Percentiles rank a stretch among this genome's conserved stretches.
These are phyloP conservation scores for Flexamia atlantica DNA, from an alignment of 2,888 invertebrate genomes.

Conservation along the genomic window DNA sequence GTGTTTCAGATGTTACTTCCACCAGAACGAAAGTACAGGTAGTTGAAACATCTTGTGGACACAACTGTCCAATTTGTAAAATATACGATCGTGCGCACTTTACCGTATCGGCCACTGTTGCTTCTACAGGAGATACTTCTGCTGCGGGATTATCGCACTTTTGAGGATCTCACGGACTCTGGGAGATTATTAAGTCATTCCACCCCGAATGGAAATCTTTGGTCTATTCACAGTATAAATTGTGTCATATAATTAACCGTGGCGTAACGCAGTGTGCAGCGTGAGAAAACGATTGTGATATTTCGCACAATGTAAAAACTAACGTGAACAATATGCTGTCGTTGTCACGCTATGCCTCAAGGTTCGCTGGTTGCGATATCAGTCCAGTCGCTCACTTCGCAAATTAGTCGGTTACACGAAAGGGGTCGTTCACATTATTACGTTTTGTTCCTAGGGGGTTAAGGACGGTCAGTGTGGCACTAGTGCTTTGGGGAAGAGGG, in stretches of 20 bases:
- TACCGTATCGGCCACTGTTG: neutral
- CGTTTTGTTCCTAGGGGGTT: too few species aligned
- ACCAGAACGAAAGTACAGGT: neutral
- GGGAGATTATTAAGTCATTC: neutral
- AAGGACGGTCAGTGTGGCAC: too few species aligned
- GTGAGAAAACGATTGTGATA: constrained; percentile 4
- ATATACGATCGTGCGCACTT: neutral
- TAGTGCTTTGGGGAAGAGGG: too few species aligned
- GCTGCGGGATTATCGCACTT: neutral
- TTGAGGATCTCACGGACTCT: neutral
- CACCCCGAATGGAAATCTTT: constrained; percentile 8
- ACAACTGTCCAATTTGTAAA: neutral
- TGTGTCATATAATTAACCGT: constrained; percentile 32
- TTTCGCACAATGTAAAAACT: neutral
- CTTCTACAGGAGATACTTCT: too few species aligned
- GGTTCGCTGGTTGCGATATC: neutral
- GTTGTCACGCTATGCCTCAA: constrained; percentile 27
- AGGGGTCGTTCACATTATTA: too few species aligned
- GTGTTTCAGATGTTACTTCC: neutral
- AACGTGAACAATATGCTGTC: neutral
- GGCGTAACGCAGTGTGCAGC: constrained; percentile 4
- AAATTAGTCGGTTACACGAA: neutral
- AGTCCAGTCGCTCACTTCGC: neutral
- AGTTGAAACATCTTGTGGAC: neutral
- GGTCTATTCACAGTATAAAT: constrained; percentile 35